Conservation (phyloP, 2,888 invertebrate genomes). For the Scaptomyza tumidula region DNA sequence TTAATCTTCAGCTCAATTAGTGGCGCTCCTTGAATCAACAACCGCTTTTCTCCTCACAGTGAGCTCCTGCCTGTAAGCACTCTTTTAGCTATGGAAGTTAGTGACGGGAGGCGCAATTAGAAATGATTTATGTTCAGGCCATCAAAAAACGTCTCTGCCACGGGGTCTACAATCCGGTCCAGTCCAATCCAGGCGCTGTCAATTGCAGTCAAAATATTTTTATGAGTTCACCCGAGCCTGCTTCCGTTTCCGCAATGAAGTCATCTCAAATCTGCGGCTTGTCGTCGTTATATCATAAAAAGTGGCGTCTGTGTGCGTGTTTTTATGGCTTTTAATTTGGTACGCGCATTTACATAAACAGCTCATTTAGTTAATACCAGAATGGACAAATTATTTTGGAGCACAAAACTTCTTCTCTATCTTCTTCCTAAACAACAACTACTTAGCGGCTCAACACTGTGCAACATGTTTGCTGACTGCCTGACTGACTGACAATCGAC, state of each 20-base stretch:
- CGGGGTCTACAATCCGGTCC: neutral
- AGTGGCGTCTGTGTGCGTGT: slow-evolving; percentile 19
- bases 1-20: slow-evolving; percentile 63
- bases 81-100: slow-evolving; percentile 19
- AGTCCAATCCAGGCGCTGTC: slow-evolving; percentile 33
- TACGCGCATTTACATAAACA: slow-evolving; percentile 75
- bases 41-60: neutral
- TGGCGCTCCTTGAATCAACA: slow-evolving; percentile 10
- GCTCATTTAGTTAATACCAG: slow-evolving; percentile 71
- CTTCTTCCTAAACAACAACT: neutral
- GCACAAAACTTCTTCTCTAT: neutral
- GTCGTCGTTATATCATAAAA: slow-evolving; percentile 54
- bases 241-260: slow-evolving; percentile 49
- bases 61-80: neutral
- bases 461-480: slow-evolving; percentile 12
- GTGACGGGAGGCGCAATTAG: slow-evolving; percentile 53
- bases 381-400: slow-evolving; percentile 65
- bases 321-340: slow-evolving; percentile 77
- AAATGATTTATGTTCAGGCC: slow-evolving; percentile 68
- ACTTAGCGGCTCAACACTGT: slow-evolving; percentile 15
- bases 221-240: slow-evolving; percentile 28
- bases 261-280: slow-evolving; percentile 65
- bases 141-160: slow-evolving; percentile 45
- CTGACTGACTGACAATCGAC: slow-evolving; percentile 14
- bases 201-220: slow-evolving; percentile 62